phyloP scores from a whole-genome alignment of 2,113 vertebrate genomes.

The Siniperca chuatsi region DNA sequence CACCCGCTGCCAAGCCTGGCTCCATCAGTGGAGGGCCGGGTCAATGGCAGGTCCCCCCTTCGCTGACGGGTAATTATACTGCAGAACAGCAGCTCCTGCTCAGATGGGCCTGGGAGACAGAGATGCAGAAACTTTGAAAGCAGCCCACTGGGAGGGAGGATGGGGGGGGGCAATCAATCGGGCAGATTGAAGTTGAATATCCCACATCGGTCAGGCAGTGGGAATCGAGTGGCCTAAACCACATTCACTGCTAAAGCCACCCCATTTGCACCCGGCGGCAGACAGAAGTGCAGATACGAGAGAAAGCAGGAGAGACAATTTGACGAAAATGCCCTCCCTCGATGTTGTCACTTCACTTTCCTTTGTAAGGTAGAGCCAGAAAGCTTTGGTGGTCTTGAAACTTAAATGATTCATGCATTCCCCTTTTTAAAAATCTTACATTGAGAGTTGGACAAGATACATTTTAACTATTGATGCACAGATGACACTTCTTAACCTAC shows the following conservation, averaged over 20 bases:
- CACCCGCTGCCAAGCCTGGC: constrained; percentile 42
- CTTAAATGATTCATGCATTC: constrained; percentile 27
- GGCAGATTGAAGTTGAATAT: constrained; percentile 73
- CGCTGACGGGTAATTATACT: constrained; percentile 78
- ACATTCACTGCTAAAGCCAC: constrained; percentile 51
- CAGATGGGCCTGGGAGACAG: constrained; percentile 57
- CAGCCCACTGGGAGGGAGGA: constrained; percentile 28
- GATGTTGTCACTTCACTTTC: constrained; percentile 2
- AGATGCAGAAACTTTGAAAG: constrained; percentile 76
- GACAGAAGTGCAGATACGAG: constrained; percentile 22
- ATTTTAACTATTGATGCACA: constrained; percentile 13
- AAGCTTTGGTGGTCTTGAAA: constrained; percentile 11
- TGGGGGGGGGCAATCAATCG: constrained; percentile 75
- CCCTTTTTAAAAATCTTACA: neutral
- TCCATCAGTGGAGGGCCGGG: constrained; percentile 60
- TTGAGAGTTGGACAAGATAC: constrained; percentile 16
- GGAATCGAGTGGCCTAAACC: constrained; percentile 60
- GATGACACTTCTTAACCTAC: constrained; percentile 8
- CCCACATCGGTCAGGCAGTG: constrained; percentile 29
- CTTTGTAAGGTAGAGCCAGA: constrained; percentile 17
- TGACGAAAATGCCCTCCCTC: neutral
- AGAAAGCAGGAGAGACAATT: constrained; percentile 26
- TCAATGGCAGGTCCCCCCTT: constrained; percentile 75
- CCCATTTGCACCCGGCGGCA: constrained; percentile 37
- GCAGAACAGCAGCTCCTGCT: constrained; percentile 46